phyloP scores from a whole-genome alignment of 2,797 vertebrate species.

The Melanotaenia pygmaea region DNA sequence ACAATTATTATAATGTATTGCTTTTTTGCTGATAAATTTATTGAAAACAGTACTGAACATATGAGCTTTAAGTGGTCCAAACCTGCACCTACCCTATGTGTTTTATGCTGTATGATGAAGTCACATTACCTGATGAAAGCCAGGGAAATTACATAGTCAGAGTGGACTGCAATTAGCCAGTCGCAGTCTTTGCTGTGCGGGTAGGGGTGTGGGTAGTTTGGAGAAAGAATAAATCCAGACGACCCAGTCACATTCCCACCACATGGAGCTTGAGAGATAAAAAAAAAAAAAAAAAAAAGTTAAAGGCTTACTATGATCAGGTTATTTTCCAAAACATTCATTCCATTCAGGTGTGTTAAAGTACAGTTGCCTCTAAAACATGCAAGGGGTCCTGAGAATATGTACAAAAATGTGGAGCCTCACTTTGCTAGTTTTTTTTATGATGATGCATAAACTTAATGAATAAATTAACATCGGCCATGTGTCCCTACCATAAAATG shows the following conservation, averaged over 20 bases:
- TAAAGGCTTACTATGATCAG: conserved; percentile 7
- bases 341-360: too few relatives aligned
- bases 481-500: neutral
- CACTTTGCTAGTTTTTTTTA: conserved; percentile 8
- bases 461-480: conserved; percentile 24
- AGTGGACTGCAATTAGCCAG: conserved; percentile 93
- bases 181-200: conserved; percentile 98
- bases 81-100: neutral
- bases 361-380: too few relatives aligned
- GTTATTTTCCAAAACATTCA: too few relatives aligned
- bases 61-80: neutral
- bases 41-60: neutral
- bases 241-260: conserved; percentile 97
- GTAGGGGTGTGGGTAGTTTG: conserved; percentile 96
- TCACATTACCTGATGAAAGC: conserved; percentile 94
- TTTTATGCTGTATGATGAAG: neutral
- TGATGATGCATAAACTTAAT: conserved; percentile 1
- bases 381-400: neutral
- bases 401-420: neutral
- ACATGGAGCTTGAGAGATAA: conserved; percentile 89
- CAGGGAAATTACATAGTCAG: conserved; percentile 97
- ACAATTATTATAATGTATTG: too few relatives aligned
- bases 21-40: neutral
- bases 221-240: conserved; percentile 96
- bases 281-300: conserved; percentile 1